Conservation (phyloP, 2,797 vertebrate genomes). For the Rhinoraja longicauda region DNA sequence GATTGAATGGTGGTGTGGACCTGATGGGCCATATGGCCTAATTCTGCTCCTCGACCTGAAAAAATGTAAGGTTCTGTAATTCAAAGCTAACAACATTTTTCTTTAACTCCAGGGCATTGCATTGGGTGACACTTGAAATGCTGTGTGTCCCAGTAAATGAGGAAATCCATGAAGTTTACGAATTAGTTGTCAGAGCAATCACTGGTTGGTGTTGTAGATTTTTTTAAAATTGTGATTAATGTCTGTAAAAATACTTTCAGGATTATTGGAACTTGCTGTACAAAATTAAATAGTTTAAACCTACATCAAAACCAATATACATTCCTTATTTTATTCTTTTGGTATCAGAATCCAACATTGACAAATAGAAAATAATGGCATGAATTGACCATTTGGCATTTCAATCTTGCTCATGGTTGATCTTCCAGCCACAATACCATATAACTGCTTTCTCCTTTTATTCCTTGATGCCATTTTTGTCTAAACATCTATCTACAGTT, state of each 20-base stretch:
- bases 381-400: too few species aligned
- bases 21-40: too few species aligned
- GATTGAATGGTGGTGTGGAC: too few species aligned
- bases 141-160: constrained; percentile 89
- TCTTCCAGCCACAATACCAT: too few species aligned
- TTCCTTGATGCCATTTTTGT: too few species aligned
- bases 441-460: too few species aligned
- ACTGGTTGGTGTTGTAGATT: constrained; percentile 68
- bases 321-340: not conserved
- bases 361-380: too few species aligned
- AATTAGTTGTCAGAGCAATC: constrained; percentile 92
- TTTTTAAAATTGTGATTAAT: constrained; percentile 14
- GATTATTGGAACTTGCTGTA: not conserved
- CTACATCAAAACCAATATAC: not conserved
- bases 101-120: constrained; percentile 68
- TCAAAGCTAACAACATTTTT: not conserved
- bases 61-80: not conserved
- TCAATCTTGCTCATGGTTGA: too few species aligned
- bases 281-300: not conserved
- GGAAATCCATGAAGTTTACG: constrained; percentile 86
- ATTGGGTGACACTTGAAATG: constrained; percentile 95
- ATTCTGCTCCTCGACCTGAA: too few species aligned
- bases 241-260: not conserved
- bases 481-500: too few species aligned
- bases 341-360: not conserved